Evolutionary conservation across 2,113 vertebrate species (phyloP).

Genomic region (Pseudonaja textilis): DNA sequence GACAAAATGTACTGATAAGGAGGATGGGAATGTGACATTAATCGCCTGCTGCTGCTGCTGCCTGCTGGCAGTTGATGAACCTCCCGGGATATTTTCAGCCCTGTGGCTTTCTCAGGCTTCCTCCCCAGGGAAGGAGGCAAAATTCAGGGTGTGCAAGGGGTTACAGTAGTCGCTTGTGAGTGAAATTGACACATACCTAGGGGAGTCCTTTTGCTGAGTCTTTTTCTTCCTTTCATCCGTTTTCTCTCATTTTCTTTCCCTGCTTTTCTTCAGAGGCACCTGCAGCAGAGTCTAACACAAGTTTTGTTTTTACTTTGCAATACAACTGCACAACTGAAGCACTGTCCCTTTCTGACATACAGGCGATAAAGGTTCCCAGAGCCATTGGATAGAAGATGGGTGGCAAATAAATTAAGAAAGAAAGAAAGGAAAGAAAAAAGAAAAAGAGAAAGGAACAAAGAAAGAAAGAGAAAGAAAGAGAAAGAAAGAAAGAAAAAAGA

Average conservation of each 20-base stretch:
- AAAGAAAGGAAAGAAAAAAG: too few relatives aligned
- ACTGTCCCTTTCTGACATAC: background rate
- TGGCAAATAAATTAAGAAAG: too few relatives aligned
- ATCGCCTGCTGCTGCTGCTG: background rate
- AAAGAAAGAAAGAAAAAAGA: too few relatives aligned
- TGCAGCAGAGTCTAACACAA: background rate
- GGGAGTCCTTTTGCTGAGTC: background rate
- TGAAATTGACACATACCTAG: background rate
- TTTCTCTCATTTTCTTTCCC: background rate
- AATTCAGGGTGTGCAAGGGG: background rate
- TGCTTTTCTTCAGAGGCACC: background rate
- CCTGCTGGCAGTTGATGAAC: background rate
- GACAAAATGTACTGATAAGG: background rate
- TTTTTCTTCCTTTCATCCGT: background rate
- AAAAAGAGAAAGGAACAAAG: too few relatives aligned
- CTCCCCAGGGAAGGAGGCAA: background rate
- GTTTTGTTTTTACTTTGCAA: background rate
- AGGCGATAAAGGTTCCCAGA: background rate
- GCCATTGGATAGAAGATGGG: too few relatives aligned
- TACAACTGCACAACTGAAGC: background rate
- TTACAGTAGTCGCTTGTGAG: background rate
- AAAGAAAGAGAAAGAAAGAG: too few relatives aligned
- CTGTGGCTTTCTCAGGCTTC: background rate
- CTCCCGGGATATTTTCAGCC: constrained; percentile 33
- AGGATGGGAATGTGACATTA: background rate